Evolutionary conservation across 1,140 invertebrate genomes (phyloP).

Genomic region (Hypothenemus hampei): DNA sequence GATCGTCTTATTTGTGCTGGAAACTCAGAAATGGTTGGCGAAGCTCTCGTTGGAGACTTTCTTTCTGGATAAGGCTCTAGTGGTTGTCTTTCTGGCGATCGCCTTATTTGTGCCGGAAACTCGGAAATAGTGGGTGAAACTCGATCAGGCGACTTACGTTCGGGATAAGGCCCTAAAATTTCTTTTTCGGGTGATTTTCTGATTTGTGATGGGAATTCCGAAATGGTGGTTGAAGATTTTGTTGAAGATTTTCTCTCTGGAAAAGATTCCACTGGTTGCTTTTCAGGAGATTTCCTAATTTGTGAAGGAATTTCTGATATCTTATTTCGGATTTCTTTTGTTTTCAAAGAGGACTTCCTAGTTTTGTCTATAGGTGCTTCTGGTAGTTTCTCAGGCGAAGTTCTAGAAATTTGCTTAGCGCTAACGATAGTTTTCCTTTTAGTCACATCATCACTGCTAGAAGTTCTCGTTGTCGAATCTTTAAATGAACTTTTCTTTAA

Average conservation of each 20-base stretch:
- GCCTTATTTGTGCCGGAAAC: constrained; percentile 29
- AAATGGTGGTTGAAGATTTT: constrained; percentile 14
- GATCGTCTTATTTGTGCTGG: constrained; percentile 28
- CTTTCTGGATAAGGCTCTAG: constrained; percentile 23
- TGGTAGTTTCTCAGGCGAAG: constrained; percentile 2
- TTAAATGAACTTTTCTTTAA: constrained; percentile 24
- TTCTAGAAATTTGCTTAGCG: constrained; percentile 14
- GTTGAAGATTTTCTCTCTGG: constrained; percentile 24
- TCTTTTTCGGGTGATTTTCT: constrained; percentile 27
- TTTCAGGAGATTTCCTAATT: constrained; percentile 33
- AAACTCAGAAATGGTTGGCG: constrained; percentile 30
- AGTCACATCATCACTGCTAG: constrained; percentile 16
- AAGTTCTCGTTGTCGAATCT: constrained; percentile 15
- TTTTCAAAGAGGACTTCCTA: not conserved
- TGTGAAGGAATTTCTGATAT: constrained; percentile 13
- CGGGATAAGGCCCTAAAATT: constrained; percentile 28
- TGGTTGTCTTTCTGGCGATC: constrained; percentile 24
- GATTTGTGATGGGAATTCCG: constrained; percentile 30
- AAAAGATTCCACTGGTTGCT: constrained; percentile 28
- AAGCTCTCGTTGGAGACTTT: constrained; percentile 15
- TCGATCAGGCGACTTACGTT: constrained; percentile 18
- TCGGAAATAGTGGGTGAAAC: constrained; percentile 17
- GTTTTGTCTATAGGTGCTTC: not conserved
- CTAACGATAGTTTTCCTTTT: constrained; percentile 22
- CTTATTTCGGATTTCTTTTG: constrained; percentile 18